Conservation (phyloP, 2,113 vertebrate genomes). For the Bettongia penicillata region DNA sequence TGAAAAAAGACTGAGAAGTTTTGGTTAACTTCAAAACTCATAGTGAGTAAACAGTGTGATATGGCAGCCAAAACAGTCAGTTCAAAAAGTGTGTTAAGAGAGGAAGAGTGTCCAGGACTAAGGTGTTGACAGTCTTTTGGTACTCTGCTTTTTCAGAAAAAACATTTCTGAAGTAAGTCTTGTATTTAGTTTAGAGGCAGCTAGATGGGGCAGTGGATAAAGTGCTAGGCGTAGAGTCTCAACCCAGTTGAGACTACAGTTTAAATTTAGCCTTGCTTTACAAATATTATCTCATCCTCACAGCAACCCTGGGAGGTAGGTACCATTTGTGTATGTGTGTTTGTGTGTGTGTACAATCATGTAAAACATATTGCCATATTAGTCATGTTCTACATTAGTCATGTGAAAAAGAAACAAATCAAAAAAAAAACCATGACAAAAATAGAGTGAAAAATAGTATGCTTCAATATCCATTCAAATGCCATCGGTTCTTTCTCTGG, state of each 20-base stretch:
- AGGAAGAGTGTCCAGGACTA: background rate
- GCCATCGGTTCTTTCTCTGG: too few species aligned
- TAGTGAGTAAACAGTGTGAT: background rate
- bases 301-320: too few species aligned
- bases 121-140: background rate
- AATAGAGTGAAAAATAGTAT: too few species aligned
- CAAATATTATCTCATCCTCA: too few species aligned
- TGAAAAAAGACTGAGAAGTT: background rate
- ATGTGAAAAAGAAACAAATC: too few species aligned
- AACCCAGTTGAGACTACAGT: background rate
- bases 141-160: background rate
- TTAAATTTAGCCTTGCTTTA: background rate
- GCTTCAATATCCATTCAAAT: too few species aligned
- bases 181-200: background rate
- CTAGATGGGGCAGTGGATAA: background rate
- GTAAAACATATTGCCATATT: too few species aligned
- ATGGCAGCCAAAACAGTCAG: background rate
- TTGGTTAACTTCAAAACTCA: background rate
- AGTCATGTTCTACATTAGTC: too few species aligned
- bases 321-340: too few species aligned
- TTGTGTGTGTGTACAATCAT: too few species aligned
- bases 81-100: background rate
- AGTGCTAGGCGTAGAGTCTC: background rate
- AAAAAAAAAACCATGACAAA: too few species aligned
- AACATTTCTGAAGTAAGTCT: background rate